Conservation (phyloP, 1,140 invertebrate species). For the Sesamia nonagrioides region DNA sequence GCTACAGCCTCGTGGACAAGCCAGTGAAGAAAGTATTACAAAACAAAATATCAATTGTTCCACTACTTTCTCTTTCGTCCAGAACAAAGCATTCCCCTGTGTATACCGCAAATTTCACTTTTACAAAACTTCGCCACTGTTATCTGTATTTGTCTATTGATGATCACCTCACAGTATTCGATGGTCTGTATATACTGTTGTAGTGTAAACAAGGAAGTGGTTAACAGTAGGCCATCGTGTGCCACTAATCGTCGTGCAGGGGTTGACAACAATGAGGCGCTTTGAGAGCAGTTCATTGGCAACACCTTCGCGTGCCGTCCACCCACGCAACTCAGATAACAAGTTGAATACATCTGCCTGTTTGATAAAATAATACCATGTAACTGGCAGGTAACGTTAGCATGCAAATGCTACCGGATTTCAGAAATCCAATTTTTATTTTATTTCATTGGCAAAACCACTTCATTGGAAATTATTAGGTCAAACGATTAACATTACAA, state of each 20-base stretch:
- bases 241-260: slow-evolving; percentile 67
- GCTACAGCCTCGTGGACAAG: no score
- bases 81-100: background rate
- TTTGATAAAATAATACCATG: slow-evolving; percentile 70
- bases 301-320: slow-evolving; percentile 75
- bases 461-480: background rate
- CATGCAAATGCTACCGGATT: slow-evolving; percentile 37
- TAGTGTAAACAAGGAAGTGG: slow-evolving; percentile 80
- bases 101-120: slow-evolving; percentile 31
- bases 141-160: slow-evolving; percentile 44
- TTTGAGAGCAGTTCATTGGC: slow-evolving; percentile 79
- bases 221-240: slow-evolving; percentile 61
- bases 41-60: background rate
- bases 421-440: background rate
- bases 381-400: slow-evolving; percentile 65
- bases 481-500: background rate
- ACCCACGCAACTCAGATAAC: slow-evolving; percentile 84
- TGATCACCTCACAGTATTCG: slow-evolving; percentile 44
- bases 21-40: no score
- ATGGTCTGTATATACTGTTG: slow-evolving; percentile 52
- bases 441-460: background rate
- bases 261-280: slow-evolving; percentile 78
- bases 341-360: slow-evolving; percentile 84
- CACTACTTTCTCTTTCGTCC: slow-evolving; percentile 12
- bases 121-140: slow-evolving; percentile 22